Evolutionary conservation across 2,797 vertebrate species (phyloP).

Genomic region (Pseudocheirus occidentalis): DNA sequence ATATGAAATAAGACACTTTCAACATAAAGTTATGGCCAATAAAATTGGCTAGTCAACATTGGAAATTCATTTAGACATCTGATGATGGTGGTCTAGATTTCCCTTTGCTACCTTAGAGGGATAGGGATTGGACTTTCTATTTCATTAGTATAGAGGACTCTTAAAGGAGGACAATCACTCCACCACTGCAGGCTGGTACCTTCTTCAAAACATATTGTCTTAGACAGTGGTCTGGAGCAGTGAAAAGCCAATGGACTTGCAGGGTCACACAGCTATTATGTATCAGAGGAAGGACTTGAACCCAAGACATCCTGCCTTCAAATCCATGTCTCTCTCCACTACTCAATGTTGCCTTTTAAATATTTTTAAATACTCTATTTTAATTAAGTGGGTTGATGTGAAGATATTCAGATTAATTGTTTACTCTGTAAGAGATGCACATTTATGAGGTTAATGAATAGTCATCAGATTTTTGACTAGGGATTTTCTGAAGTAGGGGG

Average conservation of each 20-base stretch:
- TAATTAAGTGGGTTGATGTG: neutral
- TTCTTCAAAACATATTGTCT: neutral
- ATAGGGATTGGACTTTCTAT: neutral
- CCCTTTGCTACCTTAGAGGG: conserved; percentile 21
- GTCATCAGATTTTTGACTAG: neutral
- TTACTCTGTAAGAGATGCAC: neutral
- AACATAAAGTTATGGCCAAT: conserved; percentile 16
- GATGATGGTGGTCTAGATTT: neutral
- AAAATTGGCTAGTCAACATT: conserved; percentile 20
- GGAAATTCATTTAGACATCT: conserved; percentile 27
- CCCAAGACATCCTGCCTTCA: neutral
- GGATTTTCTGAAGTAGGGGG: conserved; percentile 6
- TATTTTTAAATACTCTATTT: neutral
- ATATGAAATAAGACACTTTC: conserved; percentile 44
- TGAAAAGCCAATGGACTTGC: neutral
- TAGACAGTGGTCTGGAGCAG: neutral
- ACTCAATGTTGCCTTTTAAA: neutral
- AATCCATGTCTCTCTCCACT: neutral
- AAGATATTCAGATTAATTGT: conserved; percentile 4
- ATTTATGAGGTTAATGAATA: neutral
- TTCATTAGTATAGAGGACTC: neutral
- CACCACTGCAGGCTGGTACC: neutral
- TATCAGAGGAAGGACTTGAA: neutral
- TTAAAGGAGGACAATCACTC: neutral
- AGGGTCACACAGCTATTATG: neutral